Base-by-base conservation (phyloP, 2,888 invertebrate genomes). In the Heliconius aoede region DNA sequence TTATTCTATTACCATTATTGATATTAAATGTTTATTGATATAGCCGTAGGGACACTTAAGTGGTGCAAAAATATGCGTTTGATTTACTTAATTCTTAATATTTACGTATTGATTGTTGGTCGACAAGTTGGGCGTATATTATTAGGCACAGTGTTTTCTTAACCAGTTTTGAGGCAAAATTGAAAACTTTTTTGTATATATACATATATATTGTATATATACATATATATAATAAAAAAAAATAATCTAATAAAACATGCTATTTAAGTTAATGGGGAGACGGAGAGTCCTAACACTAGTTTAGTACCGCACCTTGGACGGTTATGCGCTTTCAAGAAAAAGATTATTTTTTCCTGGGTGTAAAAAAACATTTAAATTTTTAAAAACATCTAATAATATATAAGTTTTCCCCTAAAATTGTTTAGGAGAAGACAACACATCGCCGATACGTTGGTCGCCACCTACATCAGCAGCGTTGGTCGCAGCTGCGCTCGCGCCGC, bases 401-500 rank as follows among this genome's bases (percentile, higher is more conserved):
- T n/a, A 32, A 58, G 0, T 18, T 46, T 32, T 5, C 18, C 18
- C 13, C 21, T 58, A 28, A 28, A 15, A 21, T 80, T 76, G 13
- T 74, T 9, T 81, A 88, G 89, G 87, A 61, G 94, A 93, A 72
- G 95, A 94, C 76, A 95, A 93, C 81, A 90, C 92, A 60, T 95
- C 96, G 0, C 92, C 96, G 1, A 90, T 96, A 0, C 92, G 96
- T 32, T 96, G 96, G 91, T 91, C 96, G 1, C 94, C 94, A 0
- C 95, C 95, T 0, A 89, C 93, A 0, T 94, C 94, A 5, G 95
- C 96, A 55, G 96, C 96, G 2, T 85, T 96, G 81, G 96, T 96
- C 18, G 96, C 96, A 3, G 96, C 96, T 0, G 95, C 96, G 0
- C 86, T 96, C 9, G 95, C 95, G 0, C 96, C 96, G 1, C 96